Conservation (phyloP, 2,113 vertebrate genomes). For the Tetraodon nigroviridis region DNA sequence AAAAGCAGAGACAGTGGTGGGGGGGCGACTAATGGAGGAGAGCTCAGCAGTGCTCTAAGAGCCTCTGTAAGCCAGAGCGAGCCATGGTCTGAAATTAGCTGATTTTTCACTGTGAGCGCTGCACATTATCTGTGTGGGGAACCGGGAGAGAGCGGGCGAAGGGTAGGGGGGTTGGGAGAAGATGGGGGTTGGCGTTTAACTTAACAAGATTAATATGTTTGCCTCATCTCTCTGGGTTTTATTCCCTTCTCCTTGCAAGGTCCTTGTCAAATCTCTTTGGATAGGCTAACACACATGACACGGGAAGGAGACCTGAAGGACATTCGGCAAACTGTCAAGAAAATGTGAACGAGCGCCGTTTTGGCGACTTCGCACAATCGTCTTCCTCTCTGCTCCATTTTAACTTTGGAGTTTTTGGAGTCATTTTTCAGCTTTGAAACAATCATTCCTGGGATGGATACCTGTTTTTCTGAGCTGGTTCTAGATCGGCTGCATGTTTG, state of each 20-base stretch:
- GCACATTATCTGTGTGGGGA: constrained; percentile 65
- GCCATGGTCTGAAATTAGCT: constrained; percentile 68
- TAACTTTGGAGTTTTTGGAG: constrained; percentile 12
- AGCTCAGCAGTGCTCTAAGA: constrained; percentile 65
- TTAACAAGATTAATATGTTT: constrained; percentile 76
- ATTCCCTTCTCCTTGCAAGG: constrained; percentile 71
- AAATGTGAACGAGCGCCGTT: constrained; percentile 37
- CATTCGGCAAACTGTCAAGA: constrained; percentile 42
- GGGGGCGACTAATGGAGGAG: constrained; percentile 64
- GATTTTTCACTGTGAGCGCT: constrained; percentile 67
- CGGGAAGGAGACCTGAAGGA: constrained; percentile 68
- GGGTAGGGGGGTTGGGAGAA: constrained; percentile 34
- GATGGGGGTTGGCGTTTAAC: constrained; percentile 67
- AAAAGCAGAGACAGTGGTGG: constrained; percentile 46
- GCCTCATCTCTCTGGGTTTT: constrained; percentile 71
- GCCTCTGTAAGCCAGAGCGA: constrained; percentile 65
- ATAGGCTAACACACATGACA: constrained; percentile 65
- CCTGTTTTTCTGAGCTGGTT: constrained; percentile 17
- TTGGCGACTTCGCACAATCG: constrained; percentile 30
- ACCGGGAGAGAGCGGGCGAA: constrained; percentile 39
- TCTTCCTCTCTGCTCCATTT: constrained; percentile 18
- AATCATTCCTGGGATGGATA: constrained; percentile 13
- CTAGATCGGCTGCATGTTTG: constrained; percentile 1
- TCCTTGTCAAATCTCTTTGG: constrained; percentile 74
- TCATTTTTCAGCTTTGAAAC: constrained; percentile 5